Evolutionary conservation across 2,113 vertebrate genomes (phyloP).

Genomic region (Pachyramphus minor): DNA sequence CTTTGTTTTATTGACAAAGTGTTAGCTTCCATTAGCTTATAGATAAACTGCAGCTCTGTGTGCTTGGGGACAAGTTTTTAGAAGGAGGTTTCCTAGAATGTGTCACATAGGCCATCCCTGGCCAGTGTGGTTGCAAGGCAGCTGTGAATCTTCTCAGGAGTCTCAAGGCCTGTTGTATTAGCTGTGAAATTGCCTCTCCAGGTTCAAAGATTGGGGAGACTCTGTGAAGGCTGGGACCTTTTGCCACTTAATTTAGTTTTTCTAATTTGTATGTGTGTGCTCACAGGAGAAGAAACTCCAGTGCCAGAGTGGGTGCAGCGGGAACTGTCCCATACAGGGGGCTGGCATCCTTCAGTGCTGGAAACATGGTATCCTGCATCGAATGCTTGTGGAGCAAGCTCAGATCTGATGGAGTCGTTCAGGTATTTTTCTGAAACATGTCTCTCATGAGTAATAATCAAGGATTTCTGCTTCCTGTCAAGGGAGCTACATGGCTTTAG

Average conservation of each 20-base stretch:
- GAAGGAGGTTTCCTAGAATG: neutral
- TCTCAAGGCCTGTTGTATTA: neutral
- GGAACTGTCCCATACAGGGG: constrained; percentile 71
- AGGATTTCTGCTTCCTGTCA: neutral
- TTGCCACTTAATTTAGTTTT: neutral
- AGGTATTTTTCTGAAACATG: constrained; percentile 70
- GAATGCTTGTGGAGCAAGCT: constrained; percentile 83
- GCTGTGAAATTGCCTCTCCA: neutral
- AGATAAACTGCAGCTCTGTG: neutral
- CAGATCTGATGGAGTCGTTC: constrained; percentile 90
- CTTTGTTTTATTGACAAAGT: neutral
- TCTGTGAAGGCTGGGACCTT: neutral
- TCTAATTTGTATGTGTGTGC: neutral
- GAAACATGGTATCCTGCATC: constrained; percentile 88
- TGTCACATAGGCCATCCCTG: neutral
- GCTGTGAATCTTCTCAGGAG: neutral
- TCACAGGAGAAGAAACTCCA: neutral
- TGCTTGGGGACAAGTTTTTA: neutral
- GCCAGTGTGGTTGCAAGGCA: neutral
- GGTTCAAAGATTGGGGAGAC: neutral
- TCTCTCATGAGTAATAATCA: neutral
- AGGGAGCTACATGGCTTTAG: neutral
- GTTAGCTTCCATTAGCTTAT: neutral
- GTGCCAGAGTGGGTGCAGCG: constrained; percentile 85
- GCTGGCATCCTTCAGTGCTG: constrained; percentile 65